Evolutionary conservation across 2,888 invertebrate genomes (phyloP), one percentile per base, ranked within the genome.

Genomic region (Ennomos erosarius): DNA sequence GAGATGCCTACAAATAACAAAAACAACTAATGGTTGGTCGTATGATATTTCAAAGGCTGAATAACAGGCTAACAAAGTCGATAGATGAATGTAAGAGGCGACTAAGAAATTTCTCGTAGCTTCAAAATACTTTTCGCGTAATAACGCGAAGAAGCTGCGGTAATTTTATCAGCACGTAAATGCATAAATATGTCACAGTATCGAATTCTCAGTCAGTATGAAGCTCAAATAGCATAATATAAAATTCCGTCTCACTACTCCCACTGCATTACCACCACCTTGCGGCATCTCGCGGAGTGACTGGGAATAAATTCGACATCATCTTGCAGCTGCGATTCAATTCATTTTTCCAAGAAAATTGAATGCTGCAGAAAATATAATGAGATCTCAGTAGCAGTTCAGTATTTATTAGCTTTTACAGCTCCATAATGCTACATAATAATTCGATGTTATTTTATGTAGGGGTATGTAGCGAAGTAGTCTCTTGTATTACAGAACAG

Each of bases 221-320:
- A 63, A 45, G 35, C 45, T n/a, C 35, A 45, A 39, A 12, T 33
- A 16, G 49, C 33, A 11, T 52, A 16, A 37, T 44, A 16, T 37
- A 56, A 37, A 12, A 11, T 47, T 33, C 37, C 64, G 66, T 66
- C 67, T 66, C 69, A 64, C 55, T 65, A 69, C 67, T 69, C 70
- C 52, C 67, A 67, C 68, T 75, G 74, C 78, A 80, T 81, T 79
- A 80, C 73, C 64, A 75, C 75, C 76, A 79, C 74, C 73, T 74
- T 66, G 61, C 65, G 68, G 74, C 78, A 43, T 43, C 55, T 55
- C 45, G 74, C 73, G 45, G 16, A 68, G 68, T 64, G 67, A 59
- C 64, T 69, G 65, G 65, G 11, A 10, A 79, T 83, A 84, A 84
- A 82, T 81, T 82, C 78, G 73, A 70, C 76, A 72, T 74, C 62